These are phyloP conservation scores for Turritopsis rubra DNA, from an alignment of 30 jellyfish, hydroid and myxozoan genomes.

Conservation along the genomic window DNA sequence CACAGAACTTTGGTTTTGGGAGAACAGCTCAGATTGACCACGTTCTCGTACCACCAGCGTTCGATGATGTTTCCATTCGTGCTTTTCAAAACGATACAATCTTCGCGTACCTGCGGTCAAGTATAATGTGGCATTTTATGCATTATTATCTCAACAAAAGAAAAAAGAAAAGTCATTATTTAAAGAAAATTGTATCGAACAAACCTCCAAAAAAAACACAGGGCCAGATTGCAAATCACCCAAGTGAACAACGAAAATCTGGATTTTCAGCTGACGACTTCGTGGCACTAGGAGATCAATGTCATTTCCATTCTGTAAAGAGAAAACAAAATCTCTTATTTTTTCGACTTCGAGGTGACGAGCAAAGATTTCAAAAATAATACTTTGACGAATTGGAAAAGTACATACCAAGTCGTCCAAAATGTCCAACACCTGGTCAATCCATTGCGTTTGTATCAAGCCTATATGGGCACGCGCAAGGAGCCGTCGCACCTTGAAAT, in stretches of 20 bases:
- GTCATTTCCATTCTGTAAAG: constrained; percentile 69
- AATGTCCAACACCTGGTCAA: constrained; percentile 56
- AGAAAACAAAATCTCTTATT: too few relatives aligned
- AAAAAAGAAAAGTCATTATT: neutral
- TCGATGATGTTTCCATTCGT: constrained; percentile 83
- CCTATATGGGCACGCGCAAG: constrained; percentile 89
- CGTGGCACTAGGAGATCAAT: constrained; percentile 59
- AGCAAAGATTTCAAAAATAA: too few relatives aligned
- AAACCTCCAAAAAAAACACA: constrained; percentile 75
- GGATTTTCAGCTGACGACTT: constrained; percentile 71
- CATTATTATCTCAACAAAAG: neutral
- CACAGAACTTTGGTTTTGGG: constrained; percentile 87
- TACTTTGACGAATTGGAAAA: too few relatives aligned
- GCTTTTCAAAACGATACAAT: constrained; percentile 76
- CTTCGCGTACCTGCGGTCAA: constrained; percentile 84
- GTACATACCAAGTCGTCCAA: constrained; percentile 59
- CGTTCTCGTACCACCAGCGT: constrained; percentile 94
- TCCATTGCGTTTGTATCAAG: constrained; percentile 48
- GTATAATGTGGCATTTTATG: neutral
- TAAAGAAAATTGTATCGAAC: neutral
- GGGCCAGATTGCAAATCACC: constrained; percentile 89
- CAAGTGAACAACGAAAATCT: constrained; percentile 82
- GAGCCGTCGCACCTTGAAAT: constrained; percentile 57
- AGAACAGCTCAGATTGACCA: constrained; percentile 89
- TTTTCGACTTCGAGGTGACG: too few relatives aligned